Base-by-base conservation (phyloP, 2,797 vertebrate species). In the Taeniopygia guttata region DNA sequence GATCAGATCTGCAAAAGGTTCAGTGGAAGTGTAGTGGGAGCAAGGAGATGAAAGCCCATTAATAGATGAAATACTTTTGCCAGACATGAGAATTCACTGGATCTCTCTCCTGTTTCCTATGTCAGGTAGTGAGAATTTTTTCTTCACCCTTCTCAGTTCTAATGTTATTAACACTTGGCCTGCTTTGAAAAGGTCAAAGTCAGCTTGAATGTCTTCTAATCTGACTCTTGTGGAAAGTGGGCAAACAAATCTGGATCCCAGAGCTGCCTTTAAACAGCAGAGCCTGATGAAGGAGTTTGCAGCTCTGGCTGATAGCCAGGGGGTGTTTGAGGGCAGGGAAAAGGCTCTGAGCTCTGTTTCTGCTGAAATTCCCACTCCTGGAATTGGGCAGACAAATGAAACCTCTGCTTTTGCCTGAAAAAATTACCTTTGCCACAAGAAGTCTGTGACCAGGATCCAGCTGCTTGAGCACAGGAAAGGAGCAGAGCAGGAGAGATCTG, bases 121-220 rank as follows among this genome's bases (percentile, higher is more conserved):
- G 23, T 68, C 82, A 68, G 52, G 55, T 16, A 30, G 22, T 13
- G 55, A 78, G 66, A 46, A 7, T 2, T 4, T 48, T 32, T 59
- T 40, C 54, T 10, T 2, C 3, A n/a, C 20, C 11, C 26, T 45
- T 46, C 76, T 75, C 68, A 23, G 30, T 87, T 93, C 91, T 59
- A 73, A 63, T 88, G 22, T 81, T 88, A 55, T 78, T 94, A 88
- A 79, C 90, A 86, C 66, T 73, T 48, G 48, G 66, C 36, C 74
- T 82, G 74, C 38, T 84, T 69, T 70, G 62, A 7, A 94, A 91
- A 94, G 85, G 90, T 88, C 88, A 52, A 32, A 68, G 72, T 54
- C 62, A 62, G 48, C 70, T 73, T 30, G 38, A 45, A 45, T 75
- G 48, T 84, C 70, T 88, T 58, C 51, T 48, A 6, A 51, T 74